phyloP scores from a whole-genome alignment of 2,888 invertebrate species.

The Piscicola geometra region DNA sequence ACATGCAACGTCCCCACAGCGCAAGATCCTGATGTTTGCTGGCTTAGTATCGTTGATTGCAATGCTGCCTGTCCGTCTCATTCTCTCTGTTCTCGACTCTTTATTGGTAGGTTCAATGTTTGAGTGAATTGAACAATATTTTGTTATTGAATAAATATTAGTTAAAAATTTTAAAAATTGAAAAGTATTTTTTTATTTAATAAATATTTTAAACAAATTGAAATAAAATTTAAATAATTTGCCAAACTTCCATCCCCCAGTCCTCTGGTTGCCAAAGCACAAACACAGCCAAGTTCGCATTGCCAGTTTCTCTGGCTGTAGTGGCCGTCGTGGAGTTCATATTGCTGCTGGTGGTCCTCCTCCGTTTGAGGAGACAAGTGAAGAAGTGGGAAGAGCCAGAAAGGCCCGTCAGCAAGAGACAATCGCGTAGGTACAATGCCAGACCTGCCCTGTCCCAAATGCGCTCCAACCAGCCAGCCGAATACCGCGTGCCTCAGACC shows the following conservation, averaged over 20 bases:
- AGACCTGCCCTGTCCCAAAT: too few species aligned
- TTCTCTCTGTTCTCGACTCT: conserved; percentile 1
- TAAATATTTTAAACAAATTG: background rate
- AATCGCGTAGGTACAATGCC: too few species aligned
- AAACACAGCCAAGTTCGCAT: conserved; percentile 19
- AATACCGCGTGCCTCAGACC: too few species aligned
- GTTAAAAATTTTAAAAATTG: background rate
- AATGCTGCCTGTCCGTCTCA: background rate
- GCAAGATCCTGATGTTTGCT: conserved; percentile 12
- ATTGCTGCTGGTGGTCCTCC: background rate
- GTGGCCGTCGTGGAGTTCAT: conserved; percentile 23
- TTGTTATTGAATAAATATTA: too few species aligned
- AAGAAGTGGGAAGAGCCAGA: conserved; percentile 10
- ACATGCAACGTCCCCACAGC: too few species aligned
- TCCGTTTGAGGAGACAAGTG: conserved; percentile 14
- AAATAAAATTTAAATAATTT: background rate
- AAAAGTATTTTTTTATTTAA: too few species aligned
- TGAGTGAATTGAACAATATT: too few species aligned
- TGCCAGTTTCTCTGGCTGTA: conserved; percentile 4
- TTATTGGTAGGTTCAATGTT: conserved; percentile 23
- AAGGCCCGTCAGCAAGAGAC: too few species aligned
- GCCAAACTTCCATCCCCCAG: background rate
- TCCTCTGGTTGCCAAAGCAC: conserved; percentile 1
- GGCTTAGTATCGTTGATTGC: background rate
- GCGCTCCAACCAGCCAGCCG: too few species aligned